These are phyloP conservation scores for Oreamnos americanus DNA, from an alignment of 2,113 vertebrate species.

Conservation along the genomic window DNA sequence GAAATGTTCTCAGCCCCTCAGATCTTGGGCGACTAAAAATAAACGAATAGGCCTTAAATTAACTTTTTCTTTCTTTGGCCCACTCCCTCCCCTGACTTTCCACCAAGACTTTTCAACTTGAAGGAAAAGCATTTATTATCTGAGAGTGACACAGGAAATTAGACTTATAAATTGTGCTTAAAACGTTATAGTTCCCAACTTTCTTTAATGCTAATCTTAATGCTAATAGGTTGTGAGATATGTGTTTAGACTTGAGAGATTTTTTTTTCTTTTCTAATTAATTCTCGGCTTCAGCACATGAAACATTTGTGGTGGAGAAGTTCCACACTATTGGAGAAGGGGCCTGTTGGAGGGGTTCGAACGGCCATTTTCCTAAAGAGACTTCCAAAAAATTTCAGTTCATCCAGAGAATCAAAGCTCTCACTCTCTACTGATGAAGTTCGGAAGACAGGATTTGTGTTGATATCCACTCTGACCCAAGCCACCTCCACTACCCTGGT, in stretches of 20 bases:
- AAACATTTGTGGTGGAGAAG: slow-evolving; percentile 58
- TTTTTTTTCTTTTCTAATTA: slow-evolving; percentile 58
- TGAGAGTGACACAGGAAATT: slow-evolving; percentile 85
- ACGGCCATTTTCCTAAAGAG: not conserved
- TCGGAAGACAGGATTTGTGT: not conserved
- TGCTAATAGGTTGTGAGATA: slow-evolving; percentile 72
- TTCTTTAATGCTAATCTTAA: slow-evolving; percentile 79
- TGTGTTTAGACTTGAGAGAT: slow-evolving; percentile 66
- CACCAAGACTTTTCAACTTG: slow-evolving; percentile 77
- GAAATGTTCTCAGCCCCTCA: slow-evolving; percentile 84
- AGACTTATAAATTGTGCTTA: slow-evolving; percentile 82
- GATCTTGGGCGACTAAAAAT: slow-evolving; percentile 88
- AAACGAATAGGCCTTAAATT: slow-evolving; percentile 87
- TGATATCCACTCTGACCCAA: not conserved
- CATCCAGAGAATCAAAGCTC: not conserved
- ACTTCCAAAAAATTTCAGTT: not conserved
- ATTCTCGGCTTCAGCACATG: slow-evolving; percentile 38
- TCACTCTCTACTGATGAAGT: not conserved
- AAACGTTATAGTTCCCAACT: slow-evolving; percentile 80
- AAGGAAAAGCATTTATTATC: slow-evolving; percentile 86
- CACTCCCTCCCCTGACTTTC: not conserved
- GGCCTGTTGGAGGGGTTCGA: not conserved
- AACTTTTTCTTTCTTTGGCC: slow-evolving; percentile 70
- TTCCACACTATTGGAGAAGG: not conserved
- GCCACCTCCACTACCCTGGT: not conserved